These are phyloP conservation scores for Leptinotarsa texana DNA, from an alignment of 1,140 invertebrate species.

Conservation along the genomic window DNA sequence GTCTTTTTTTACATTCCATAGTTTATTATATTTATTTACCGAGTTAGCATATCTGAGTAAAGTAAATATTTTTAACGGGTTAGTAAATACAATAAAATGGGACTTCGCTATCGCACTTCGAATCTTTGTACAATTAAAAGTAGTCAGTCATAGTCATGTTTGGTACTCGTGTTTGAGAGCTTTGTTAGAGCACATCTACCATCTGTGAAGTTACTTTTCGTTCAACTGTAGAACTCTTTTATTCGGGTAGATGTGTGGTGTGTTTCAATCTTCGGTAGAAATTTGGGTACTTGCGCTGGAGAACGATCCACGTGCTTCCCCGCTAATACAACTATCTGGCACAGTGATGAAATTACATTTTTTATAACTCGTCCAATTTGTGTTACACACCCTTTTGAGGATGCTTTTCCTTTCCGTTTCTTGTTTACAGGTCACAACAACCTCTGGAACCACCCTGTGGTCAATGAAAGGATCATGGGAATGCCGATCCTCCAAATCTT, in stretches of 20 bases:
- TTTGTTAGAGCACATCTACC: neutral
- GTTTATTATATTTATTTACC: neutral
- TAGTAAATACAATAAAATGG: conserved; percentile 2
- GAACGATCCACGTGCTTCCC: conserved; percentile 50
- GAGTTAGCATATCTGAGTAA: neutral
- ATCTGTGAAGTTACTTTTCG: too few species aligned
- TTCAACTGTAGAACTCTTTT: too few species aligned
- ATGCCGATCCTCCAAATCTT: conserved; percentile 16
- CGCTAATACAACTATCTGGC: conserved; percentile 48
- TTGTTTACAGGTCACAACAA: conserved; percentile 48
- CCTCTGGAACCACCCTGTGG: conserved; percentile 42
- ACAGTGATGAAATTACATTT: conserved; percentile 54
- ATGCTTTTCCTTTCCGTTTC: conserved; percentile 50
- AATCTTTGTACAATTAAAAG: conserved; percentile 5
- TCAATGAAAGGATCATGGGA: conserved; percentile 35
- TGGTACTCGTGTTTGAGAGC: neutral
- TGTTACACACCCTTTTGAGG: conserved; percentile 47
- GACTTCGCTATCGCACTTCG: neutral
- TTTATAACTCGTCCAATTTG: conserved; percentile 49
- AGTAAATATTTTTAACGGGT: neutral
- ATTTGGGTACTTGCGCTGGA: conserved; percentile 53
- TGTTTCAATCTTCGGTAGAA: conserved; percentile 49
- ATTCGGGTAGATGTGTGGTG: too few species aligned
- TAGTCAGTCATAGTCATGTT: neutral
- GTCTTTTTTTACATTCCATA: neutral